Evolutionary conservation across 2,113 vertebrate species (phyloP).

Genomic region (Ammodytes marinus): DNA sequence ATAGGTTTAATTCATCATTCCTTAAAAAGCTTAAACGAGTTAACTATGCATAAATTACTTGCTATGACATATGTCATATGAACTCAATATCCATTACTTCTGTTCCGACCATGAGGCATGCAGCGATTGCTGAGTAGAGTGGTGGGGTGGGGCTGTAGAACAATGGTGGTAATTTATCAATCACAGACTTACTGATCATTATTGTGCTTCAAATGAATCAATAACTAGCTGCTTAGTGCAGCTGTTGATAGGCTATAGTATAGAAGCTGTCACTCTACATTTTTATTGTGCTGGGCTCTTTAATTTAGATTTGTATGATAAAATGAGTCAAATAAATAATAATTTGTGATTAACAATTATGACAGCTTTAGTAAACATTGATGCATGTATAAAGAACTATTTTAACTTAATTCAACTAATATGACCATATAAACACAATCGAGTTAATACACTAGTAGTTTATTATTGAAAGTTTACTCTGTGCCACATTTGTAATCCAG

Average conservation of each 20-base stretch:
- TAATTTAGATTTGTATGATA: too few relatives aligned
- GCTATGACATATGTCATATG: not conserved
- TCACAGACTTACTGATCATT: constrained; percentile 40
- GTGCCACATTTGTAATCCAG: not conserved
- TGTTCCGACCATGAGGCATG: not conserved
- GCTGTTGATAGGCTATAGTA: not conserved
- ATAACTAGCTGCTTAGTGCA: constrained; percentile 25
- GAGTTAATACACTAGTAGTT: too few relatives aligned
- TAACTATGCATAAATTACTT: not conserved
- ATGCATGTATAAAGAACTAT: too few relatives aligned
- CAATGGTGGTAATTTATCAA: constrained; percentile 36
- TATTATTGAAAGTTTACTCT: not conserved
- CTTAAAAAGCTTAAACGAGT: not conserved
- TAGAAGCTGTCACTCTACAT: constrained; percentile 10
- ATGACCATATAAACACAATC: too few relatives aligned
- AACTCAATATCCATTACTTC: constrained; percentile 25
- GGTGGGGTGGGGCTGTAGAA: constrained; percentile 7
- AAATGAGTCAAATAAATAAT: not conserved
- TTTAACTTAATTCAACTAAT: too few relatives aligned
- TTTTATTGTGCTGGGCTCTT: constrained; percentile 1
- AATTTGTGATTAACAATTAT: too few relatives aligned
- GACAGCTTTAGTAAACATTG: too few relatives aligned
- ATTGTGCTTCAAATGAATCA: constrained; percentile 20
- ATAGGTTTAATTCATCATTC: not conserved
- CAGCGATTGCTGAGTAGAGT: constrained; percentile 9